phyloP scores from a whole-genome alignment of 2,888 invertebrate genomes.

The Melipona beecheii region DNA sequence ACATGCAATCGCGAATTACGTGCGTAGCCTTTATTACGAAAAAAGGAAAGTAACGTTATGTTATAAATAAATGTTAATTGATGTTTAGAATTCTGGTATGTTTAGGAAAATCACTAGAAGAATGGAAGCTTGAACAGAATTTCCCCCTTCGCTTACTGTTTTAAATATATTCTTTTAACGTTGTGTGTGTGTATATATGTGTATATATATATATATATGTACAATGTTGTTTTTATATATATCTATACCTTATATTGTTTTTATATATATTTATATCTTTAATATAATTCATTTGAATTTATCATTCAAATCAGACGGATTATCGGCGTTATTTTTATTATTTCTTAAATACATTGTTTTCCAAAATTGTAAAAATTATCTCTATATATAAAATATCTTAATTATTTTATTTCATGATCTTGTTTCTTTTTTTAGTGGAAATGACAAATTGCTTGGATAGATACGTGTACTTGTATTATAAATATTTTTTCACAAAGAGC shows the following conservation, averaged over 20 bases:
- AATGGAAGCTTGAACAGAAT: background rate
- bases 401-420: background rate
- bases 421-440: background rate
- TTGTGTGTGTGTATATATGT: too few relatives aligned
- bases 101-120: background rate
- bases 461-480: background rate
- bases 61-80: conserved; percentile 26
- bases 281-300: background rate
- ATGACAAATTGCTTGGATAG: background rate
- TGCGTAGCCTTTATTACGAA: conserved; percentile 29
- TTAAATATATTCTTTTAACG: too few relatives aligned
- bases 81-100: background rate
- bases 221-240: too few relatives aligned
- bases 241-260: too few relatives aligned
- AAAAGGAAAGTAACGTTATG: conserved; percentile 16
- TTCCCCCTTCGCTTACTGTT: background rate
- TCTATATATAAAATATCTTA: background rate
- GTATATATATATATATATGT: too few relatives aligned
- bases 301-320: background rate
- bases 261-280: background rate
- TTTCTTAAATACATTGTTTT: background rate
- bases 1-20: conserved; percentile 45
- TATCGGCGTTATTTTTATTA: background rate
- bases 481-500: conserved; percentile 1
- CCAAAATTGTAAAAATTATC: background rate